phyloP scores from a whole-genome alignment of 2,888 invertebrate genomes.

The Dryococelus australis region DNA sequence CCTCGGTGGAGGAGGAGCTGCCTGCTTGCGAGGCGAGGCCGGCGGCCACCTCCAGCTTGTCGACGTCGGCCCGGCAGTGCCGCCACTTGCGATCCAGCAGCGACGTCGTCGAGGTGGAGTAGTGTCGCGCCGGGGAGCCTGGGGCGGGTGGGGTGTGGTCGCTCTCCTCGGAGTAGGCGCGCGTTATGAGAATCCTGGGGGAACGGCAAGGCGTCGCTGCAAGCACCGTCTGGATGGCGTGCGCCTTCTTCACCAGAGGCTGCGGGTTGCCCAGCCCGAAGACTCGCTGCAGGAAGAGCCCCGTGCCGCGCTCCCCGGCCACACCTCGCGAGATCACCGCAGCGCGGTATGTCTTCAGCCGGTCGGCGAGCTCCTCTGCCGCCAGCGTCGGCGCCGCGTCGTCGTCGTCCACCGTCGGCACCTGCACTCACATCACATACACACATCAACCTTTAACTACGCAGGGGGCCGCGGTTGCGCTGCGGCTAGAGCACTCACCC shows the following conservation, averaged over 20 bases:
- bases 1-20: constrained; percentile 59
- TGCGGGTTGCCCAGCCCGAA: constrained; percentile 61
- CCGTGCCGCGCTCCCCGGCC: constrained; percentile 59
- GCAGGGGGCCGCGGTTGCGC: constrained; percentile 49
- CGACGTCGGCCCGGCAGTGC: constrained; percentile 39
- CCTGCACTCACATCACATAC: background rate
- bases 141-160: constrained; percentile 56
- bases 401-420: background rate
- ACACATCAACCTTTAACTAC: too few relatives aligned
- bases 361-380: background rate
- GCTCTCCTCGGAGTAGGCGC: constrained; percentile 77
- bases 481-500: constrained; percentile 53
- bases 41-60: background rate
- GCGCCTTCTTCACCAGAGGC: constrained; percentile 45
- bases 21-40: background rate
- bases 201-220: constrained; percentile 61
- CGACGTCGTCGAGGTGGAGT: constrained; percentile 57
- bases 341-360: constrained; percentile 38
- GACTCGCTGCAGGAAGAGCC: constrained; percentile 68
- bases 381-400: background rate
- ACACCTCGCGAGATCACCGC: constrained; percentile 56
- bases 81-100: constrained; percentile 59
- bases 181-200: constrained; percentile 75
- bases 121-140: constrained; percentile 55
- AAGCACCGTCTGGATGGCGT: constrained; percentile 53